phyloP scores from a whole-genome alignment of 2,888 invertebrate genomes.

The Nomada ferruginata region DNA sequence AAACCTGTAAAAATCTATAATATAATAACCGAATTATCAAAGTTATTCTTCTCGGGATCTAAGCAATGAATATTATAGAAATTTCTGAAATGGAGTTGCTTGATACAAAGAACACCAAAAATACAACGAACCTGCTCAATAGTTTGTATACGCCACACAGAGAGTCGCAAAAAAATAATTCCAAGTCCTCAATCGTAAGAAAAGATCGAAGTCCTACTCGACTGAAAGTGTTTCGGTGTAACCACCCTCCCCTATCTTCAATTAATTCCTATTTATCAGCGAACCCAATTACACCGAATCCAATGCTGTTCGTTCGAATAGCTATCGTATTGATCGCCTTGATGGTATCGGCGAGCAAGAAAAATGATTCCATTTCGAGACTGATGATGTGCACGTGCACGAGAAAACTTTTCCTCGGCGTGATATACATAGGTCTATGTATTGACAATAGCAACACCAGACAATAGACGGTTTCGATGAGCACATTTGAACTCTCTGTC shows the following conservation, averaged over 20 bases:
- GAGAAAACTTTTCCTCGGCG: background rate
- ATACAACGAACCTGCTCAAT: too few species aligned
- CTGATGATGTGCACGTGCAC: conserved; percentile 11
- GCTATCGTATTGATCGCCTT: background rate
- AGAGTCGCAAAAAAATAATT: background rate
- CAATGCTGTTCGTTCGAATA: background rate
- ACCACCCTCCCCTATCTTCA: background rate
- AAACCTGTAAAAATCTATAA: too few species aligned
- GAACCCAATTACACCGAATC: conserved; percentile 16
- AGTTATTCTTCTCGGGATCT: too few species aligned
- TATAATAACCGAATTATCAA: too few species aligned
- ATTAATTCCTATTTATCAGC: conserved; percentile 17
- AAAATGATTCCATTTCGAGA: conserved; percentile 27
- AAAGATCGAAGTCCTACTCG: background rate
- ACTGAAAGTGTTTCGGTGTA: conserved; percentile 11
- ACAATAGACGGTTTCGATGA: conserved; percentile 26
- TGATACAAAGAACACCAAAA: too few species aligned
- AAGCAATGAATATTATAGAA: too few species aligned
- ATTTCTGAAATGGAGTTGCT: too few species aligned
- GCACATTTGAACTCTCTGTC: conserved; percentile 57
- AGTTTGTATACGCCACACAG: too few species aligned
- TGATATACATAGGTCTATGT: background rate
- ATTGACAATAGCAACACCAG: background rate
- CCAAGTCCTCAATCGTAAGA: background rate
- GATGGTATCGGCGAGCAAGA: background rate